A percentile compares a stretch with the other conserved stretches of the same genome.
Conservation (phyloP, 2,113 vertebrate species). For the Eclectus roratus region DNA sequence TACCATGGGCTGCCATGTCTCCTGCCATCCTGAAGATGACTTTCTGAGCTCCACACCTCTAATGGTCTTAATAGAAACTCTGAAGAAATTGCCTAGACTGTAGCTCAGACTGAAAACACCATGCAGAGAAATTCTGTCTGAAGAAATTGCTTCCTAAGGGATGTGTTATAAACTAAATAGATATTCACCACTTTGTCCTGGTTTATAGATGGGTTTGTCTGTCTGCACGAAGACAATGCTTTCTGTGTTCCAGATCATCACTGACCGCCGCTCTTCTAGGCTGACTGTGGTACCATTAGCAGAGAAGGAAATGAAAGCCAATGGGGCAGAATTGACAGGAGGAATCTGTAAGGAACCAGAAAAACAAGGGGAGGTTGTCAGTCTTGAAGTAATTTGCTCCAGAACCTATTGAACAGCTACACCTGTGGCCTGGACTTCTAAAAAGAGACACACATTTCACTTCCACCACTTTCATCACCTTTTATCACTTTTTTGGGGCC, state of each 20-base stretch:
- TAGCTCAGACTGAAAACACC: not conserved
- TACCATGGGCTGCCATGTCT: not conserved
- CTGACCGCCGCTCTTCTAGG: not conserved
- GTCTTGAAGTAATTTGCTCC: not conserved
- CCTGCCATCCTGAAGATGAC: not conserved
- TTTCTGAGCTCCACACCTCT: not conserved
- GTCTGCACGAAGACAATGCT: conserved; percentile 53
- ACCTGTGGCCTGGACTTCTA: not conserved
- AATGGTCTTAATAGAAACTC: not conserved
- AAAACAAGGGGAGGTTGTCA: not conserved
- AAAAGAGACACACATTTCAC: not conserved
- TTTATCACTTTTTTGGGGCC: not conserved
- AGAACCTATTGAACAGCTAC: not conserved
- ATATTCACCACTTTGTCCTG: conserved; percentile 57
- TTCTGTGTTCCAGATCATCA: conserved; percentile 28
- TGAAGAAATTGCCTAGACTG: not conserved
- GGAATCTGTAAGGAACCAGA: conserved; percentile 26
- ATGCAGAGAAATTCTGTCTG: not conserved
- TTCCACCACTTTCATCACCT: not conserved
- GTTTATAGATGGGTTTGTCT: conserved; percentile 68
- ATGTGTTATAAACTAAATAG: not conserved
- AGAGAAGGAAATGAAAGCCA: conserved; percentile 63
- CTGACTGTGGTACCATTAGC: not conserved
- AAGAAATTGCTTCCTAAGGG: not conserved
- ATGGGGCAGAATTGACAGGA: not conserved